Percentiles rank a stretch among this genome's conserved stretches.
Conservation (phyloP, 1,140 invertebrate species). For the Rhopalosiphum padi region DNA sequence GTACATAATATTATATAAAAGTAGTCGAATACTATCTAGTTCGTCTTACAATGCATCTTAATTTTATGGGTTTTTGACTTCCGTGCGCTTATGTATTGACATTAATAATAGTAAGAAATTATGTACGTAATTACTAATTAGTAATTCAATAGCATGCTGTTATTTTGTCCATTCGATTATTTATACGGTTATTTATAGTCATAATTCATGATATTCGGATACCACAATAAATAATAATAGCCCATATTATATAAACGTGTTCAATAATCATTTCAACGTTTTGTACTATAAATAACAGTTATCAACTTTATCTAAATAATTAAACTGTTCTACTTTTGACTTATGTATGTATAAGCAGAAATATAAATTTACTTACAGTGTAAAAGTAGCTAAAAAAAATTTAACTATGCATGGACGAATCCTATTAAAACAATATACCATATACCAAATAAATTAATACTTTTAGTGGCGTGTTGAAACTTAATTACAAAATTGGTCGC, state of each 20-base stretch:
- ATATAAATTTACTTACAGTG: neutral
- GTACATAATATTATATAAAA: neutral
- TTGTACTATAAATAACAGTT: neutral
- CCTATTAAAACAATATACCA: neutral
- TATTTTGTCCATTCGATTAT: neutral
- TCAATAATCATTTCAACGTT: neutral
- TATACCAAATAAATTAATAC: neutral
- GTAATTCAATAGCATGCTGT: neutral
- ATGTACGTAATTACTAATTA: conserved; percentile 20
- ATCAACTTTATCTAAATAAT: neutral
- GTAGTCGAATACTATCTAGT: neutral
- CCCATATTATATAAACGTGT: neutral
- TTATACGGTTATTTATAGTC: neutral
- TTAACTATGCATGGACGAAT: neutral
- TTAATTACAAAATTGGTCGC: neutral
- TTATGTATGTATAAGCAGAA: neutral
- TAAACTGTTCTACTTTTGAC: neutral
- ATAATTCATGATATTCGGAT: neutral
- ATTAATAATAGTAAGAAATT: neutral
- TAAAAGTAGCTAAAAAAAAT: conserved; percentile 10
- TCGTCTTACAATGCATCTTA: conserved; percentile 24
- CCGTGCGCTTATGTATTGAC: neutral
- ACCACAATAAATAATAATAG: neutral
- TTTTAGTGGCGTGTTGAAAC: neutral
- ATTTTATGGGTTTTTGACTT: conserved; percentile 43